Evolutionary conservation across 2,113 vertebrate genomes (phyloP).

Genomic region (Pterocles burchelli): DNA sequence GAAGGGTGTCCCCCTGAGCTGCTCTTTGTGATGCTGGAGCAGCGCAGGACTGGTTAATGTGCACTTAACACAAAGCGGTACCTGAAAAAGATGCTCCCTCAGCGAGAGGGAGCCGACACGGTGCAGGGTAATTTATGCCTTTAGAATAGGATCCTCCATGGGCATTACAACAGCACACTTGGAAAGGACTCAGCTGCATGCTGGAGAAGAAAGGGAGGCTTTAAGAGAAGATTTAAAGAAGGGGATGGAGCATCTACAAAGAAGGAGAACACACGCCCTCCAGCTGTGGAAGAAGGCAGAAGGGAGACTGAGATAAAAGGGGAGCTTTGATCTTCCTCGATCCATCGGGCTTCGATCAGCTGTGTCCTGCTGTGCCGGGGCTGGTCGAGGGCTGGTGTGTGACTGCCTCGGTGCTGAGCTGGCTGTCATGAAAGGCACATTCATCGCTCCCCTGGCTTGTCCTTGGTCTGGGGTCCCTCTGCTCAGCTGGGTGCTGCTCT

Average conservation of each 20-base stretch:
- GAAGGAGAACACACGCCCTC: slow-evolving; percentile 63
- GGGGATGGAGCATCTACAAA: slow-evolving; percentile 51
- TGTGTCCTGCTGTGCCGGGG: neutral
- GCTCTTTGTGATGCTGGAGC: slow-evolving; percentile 1
- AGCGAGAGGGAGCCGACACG: neutral
- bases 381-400: neutral
- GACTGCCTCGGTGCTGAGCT: neutral
- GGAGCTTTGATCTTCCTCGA: slow-evolving; percentile 49
- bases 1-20: neutral
- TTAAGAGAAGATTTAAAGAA: slow-evolving; percentile 58
- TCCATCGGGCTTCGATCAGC: slow-evolving; percentile 24
- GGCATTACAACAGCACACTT: slow-evolving; percentile 12
- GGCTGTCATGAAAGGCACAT: neutral
- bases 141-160: slow-evolving; percentile 40
- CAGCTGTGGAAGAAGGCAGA: slow-evolving; percentile 64
- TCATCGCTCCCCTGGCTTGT: neutral
- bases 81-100: slow-evolving; percentile 31
- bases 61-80: slow-evolving; percentile 49
- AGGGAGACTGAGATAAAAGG: slow-evolving; percentile 59
- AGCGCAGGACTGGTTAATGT: slow-evolving; percentile 19
- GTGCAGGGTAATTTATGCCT: slow-evolving; percentile 43
- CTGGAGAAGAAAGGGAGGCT: slow-evolving; percentile 55
- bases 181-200: slow-evolving; percentile 20
- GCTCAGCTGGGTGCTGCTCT: neutral
- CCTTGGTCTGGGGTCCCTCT: neutral